Base-by-base conservation (phyloP, 2,113 vertebrate genomes). In the Otus sunia region DNA sequence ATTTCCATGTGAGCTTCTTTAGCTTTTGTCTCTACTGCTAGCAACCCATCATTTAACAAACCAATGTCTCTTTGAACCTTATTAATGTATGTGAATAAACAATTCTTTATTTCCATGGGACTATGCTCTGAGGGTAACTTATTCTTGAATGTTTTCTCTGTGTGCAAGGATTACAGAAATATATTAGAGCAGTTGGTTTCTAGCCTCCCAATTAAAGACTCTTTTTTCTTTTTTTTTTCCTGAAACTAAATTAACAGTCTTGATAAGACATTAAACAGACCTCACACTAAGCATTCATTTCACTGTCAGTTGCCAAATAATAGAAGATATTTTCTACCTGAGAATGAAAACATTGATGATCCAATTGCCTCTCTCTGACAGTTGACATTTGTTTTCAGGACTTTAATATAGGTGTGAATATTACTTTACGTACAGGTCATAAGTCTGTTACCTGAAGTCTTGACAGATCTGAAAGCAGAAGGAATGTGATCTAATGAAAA, bases 41-140 rank as follows among this genome's bases (percentile, higher is more conserved):
- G 81, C 39, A 45, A n/a, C 9, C 53, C 73, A 64, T 87, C 77
- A 94, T 92, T 94, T 64, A 92, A 64, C 34, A 82, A 97, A 97
- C 96, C 88, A 91, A 27, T 92, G n/a, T 45, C 49, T 75, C 22
- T 83, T 93, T 94, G 14, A 58, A 85, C 69, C 69, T 90, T 87
- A 94, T 91, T 94, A 95, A 94, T 21, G 37, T 32, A 58, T 66
- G 22, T 32, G 59, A 59, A 45, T 53, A 90, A 88, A 76, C 8
- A 90, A 71, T 37, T 82, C 52, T 71, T 91, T 84, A 45, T 36
- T 49, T 93, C 43, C 45, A 14, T 41, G 8, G 25, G 41, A 43
- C 12, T 84, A 7, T 79, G 36, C 32, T 75, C 60, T 3, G 3
- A 43, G 18, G 18, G 32, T 74, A 60, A 91, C 10, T 5, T 93